phyloP scores from a whole-genome alignment of 1,140 invertebrate genomes.

The Apis florea region DNA sequence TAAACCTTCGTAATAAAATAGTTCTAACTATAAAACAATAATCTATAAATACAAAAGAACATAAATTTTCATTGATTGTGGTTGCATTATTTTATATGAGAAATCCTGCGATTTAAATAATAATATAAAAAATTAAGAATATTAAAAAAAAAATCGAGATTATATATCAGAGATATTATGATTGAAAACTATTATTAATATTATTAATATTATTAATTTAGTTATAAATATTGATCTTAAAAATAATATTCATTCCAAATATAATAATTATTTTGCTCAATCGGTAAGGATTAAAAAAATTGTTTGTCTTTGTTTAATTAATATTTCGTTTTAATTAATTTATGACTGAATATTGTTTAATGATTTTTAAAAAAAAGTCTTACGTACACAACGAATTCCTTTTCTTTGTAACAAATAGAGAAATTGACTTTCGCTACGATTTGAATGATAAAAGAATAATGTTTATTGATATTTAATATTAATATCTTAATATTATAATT shows the following conservation, averaged over 20 bases:
- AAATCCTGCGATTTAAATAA: not conserved
- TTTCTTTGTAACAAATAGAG: slow-evolving; percentile 4
- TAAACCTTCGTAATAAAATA: not conserved
- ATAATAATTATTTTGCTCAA: no score
- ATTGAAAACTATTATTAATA: no score
- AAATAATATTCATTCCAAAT: no score
- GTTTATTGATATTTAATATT: no score
- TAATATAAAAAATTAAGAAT: no score
- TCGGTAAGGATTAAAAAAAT: no score
- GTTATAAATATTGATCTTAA: no score
- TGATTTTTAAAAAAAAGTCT: not conserved
- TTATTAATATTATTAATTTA: no score
- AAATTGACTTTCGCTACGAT: slow-evolving; percentile 21
- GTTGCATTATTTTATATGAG: no score
- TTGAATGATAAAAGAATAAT: slow-evolving; percentile 3
- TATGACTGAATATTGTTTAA: not conserved
- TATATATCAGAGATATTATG: not conserved
- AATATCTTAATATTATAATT: no score
- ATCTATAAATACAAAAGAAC: not conserved
- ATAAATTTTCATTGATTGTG: no score
- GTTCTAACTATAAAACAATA: not conserved
- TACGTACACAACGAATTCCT: not conserved
- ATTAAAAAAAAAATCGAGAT: not conserved
- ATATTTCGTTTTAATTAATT: not conserved
- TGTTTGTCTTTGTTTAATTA: not conserved